Evolutionary conservation across 2,113 vertebrate genomes (phyloP), one percentile per base, ranked within the genome.

Genomic region (Lynx canadensis): DNA sequence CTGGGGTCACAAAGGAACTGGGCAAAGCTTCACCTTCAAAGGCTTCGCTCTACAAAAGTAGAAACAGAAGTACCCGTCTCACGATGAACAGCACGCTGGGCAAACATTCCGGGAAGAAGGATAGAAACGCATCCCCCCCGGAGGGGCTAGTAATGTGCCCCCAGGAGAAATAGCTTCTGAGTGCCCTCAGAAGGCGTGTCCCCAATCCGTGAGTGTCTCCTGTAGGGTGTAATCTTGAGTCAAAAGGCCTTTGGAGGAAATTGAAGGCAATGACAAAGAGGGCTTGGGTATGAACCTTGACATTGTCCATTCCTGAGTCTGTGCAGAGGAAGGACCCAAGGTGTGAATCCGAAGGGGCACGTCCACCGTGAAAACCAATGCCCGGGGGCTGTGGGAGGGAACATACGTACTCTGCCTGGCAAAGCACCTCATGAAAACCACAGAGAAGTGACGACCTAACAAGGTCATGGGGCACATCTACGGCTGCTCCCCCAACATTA

Each of bases 21-120:
- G 3, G 4, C 4, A 89, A 3, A 25, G 0, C 1, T 1, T 63
- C 18, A 0, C 18, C 41, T 50, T 48, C 14, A 73, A 65, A 19
- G 27, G 41, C 41, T 1, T 12, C 1, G 10, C 14, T 90, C 15
- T 15, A 2, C 0, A 25, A 16, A 76, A 79, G 45, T 12, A 29
- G 23, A 23, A n/a, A 55, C 45, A 7, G 8, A 38, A 27, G 38
- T 5, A 15, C 13, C 8, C 7, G 7, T 7, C 78, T 90, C 29
- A 23, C 3, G 1, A 14, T 3, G 21, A n/a, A 36, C 3, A 55
- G 78, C 2, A 15, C 4, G 3, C 0, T 14, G 55, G 21, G 57
- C 14, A 11, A 66, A 83, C 29, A 27, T 11, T 19, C 13, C 41
- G 5, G 45, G 18, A 65, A 16, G 2, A 82, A 18, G 9, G 14